Percentiles rank a stretch among this genome's conserved stretches.
Evolutionary conservation across 2,113 vertebrate species (phyloP).

Genomic region (Tinamus guttatus): DNA sequence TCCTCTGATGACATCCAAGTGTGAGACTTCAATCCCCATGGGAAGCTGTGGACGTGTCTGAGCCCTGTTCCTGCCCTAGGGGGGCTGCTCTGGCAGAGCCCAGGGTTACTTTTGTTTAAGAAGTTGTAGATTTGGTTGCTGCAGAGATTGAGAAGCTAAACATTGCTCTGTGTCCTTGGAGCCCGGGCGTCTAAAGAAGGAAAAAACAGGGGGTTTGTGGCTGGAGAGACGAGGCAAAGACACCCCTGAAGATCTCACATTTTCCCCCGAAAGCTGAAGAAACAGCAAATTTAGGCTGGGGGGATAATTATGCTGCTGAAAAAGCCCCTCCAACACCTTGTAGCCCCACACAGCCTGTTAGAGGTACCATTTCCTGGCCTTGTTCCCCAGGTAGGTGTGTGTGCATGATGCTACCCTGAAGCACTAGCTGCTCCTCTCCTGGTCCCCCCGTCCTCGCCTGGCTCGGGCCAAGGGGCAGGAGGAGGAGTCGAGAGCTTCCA

Average conservation of each 20-base stretch:
- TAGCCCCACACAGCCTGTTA: not conserved
- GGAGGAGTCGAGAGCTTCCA: too few relatives aligned
- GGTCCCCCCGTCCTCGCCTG: not conserved
- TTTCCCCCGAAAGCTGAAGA: not conserved
- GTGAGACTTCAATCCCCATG: not conserved
- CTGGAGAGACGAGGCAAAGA: not conserved
- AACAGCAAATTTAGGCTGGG: not conserved
- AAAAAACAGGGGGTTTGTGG: not conserved
- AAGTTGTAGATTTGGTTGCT: not conserved
- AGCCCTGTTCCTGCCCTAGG: not conserved
- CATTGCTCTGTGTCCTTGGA: not conserved
- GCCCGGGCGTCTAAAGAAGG: not conserved
- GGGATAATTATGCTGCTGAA: not conserved
- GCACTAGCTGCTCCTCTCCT: not conserved
- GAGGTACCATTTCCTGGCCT: not conserved
- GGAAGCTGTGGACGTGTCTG: not conserved
- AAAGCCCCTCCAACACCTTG: conserved; percentile 28
- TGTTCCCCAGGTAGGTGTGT: not conserved
- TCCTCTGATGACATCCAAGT: not conserved
- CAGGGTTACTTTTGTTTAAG: not conserved
- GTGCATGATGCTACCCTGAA: not conserved
- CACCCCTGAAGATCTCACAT: too few relatives aligned
- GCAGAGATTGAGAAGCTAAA: not conserved
- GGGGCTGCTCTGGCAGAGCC: not conserved
- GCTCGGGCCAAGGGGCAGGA: not conserved